Percentiles rank a stretch among this genome's conserved stretches.
These are phyloP conservation scores for Bembecia ichneumoniformis DNA, from an alignment of 2,888 invertebrate genomes.

Conservation along the genomic window DNA sequence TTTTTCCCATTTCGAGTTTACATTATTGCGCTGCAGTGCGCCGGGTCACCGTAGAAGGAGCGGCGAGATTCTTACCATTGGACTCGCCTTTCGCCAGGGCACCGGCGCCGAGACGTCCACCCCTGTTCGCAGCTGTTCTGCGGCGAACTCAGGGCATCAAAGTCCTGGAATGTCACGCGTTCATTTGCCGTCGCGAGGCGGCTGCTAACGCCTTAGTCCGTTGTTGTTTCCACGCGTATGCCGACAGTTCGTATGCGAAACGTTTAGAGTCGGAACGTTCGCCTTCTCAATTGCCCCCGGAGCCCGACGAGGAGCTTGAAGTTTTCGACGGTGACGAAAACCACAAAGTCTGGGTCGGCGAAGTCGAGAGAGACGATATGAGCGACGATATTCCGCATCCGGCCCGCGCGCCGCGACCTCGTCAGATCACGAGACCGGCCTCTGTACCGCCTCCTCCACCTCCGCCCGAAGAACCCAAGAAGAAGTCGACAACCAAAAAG, in stretches of 20 bases:
- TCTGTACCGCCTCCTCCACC: constrained; percentile 89
- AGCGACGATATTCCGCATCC: constrained; percentile 77
- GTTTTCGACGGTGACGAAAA: constrained; percentile 93
- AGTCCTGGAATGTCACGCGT: constrained; percentile 98
- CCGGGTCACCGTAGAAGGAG: constrained; percentile 82
- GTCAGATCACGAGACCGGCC: constrained; percentile 85
- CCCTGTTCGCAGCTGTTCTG: constrained; percentile 96
- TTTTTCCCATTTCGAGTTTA: constrained; percentile 95
- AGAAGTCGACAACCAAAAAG: constrained; percentile 70
- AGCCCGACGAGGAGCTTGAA: constrained; percentile 81
- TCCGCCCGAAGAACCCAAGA: constrained; percentile 77
- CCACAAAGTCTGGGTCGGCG: constrained; percentile 94
- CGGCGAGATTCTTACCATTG: constrained; percentile 91
- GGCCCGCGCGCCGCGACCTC: constrained; percentile 79
- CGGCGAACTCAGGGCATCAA: constrained; percentile 97
- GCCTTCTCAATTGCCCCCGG: constrained; percentile 49
- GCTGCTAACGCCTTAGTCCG: constrained; percentile 98
- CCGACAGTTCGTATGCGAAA: constrained; percentile 93
- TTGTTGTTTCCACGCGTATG: constrained; percentile 98
- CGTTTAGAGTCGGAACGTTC: constrained; percentile 78
- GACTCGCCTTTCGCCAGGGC: constrained; percentile 96
- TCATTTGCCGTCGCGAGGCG: constrained; percentile 96
- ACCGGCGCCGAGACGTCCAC: constrained; percentile 94
- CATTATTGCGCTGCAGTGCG: constrained; percentile 97
- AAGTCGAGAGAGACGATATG: constrained; percentile 80